A percentile compares a stretch with the other conserved stretches of the same genome.
Conservation (phyloP, 1,140 invertebrate genomes). For the Oscheius sp. region DNA sequence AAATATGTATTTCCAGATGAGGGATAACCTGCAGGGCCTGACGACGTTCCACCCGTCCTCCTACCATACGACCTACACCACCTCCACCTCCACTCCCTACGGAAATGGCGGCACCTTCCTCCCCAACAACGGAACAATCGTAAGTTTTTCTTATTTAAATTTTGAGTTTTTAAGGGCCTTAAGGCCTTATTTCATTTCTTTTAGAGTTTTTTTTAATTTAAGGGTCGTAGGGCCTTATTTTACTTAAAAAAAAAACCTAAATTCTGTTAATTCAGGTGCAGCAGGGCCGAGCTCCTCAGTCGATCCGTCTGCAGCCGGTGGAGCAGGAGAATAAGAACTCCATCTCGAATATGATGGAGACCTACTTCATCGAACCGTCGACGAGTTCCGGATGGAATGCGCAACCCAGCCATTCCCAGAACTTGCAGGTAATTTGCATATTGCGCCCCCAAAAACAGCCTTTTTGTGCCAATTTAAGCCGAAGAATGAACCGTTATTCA, state of each 20-base stretch:
- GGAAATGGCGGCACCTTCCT: background rate
- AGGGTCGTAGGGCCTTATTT: too few relatives aligned
- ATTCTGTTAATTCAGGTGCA: conserved; percentile 3
- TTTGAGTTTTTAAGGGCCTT: too few relatives aligned
- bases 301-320: background rate
- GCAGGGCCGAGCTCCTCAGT: background rate
- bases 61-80: conserved; percentile 12
- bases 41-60: background rate
- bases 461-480: too few relatives aligned
- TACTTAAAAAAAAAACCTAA: too few relatives aligned
- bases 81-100: background rate
- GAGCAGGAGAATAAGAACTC: background rate
- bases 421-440: too few relatives aligned
- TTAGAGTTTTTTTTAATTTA: too few relatives aligned
- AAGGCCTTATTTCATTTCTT: too few relatives aligned
- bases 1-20: background rate
- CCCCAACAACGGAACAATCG: conserved; percentile 9
- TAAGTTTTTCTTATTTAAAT: too few relatives aligned
- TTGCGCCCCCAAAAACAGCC: too few relatives aligned
- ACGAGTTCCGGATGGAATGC: background rate
- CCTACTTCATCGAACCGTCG: background rate
- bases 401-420: background rate
- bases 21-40: background rate
- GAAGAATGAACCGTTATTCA: too few relatives aligned
- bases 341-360: background rate